A percentile compares a stretch with the other conserved stretches of the same genome.
Conservation (phyloP, 2,888 invertebrate genomes). For the Yponomeuta cagnagella region DNA sequence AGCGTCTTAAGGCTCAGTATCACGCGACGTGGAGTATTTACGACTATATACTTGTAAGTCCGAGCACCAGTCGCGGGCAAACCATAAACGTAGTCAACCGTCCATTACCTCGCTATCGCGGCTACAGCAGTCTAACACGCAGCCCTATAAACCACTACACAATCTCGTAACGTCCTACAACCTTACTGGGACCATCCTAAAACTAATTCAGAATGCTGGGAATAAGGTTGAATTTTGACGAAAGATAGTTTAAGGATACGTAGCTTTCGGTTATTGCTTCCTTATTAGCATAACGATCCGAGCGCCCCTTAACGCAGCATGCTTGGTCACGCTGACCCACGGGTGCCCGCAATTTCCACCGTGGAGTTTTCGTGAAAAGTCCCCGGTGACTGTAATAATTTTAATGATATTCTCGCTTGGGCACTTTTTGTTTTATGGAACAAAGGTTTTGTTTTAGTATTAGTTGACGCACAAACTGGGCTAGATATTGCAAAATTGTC, state of each 20-base stretch:
- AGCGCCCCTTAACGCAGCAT: slow-evolving; percentile 72
- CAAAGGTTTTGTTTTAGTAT: background rate
- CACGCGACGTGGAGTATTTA: slow-evolving; percentile 59
- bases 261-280: slow-evolving; percentile 26
- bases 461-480: background rate
- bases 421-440: background rate
- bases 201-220: background rate
- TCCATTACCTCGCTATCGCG: slow-evolving; percentile 71
- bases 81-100: slow-evolving; percentile 72
- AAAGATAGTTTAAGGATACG: slow-evolving; percentile 20
- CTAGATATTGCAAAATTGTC: background rate
- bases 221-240: slow-evolving; percentile 26
- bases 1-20: slow-evolving; percentile 60
- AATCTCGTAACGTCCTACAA: slow-evolving; percentile 27
- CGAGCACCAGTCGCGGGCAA: background rate
- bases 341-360: slow-evolving; percentile 68
- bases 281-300: slow-evolving; percentile 71
- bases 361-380: slow-evolving; percentile 60
- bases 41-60: slow-evolving; percentile 41
- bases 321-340: slow-evolving; percentile 72
- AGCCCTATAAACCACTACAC: slow-evolving; percentile 34
- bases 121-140: slow-evolving; percentile 62
- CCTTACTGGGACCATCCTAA: slow-evolving; percentile 9
- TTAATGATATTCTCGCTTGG: slow-evolving; percentile 14
- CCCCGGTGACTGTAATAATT: slow-evolving; percentile 24